Conservation (phyloP, 2,797 vertebrate genomes). For the Chelonia mydas region DNA sequence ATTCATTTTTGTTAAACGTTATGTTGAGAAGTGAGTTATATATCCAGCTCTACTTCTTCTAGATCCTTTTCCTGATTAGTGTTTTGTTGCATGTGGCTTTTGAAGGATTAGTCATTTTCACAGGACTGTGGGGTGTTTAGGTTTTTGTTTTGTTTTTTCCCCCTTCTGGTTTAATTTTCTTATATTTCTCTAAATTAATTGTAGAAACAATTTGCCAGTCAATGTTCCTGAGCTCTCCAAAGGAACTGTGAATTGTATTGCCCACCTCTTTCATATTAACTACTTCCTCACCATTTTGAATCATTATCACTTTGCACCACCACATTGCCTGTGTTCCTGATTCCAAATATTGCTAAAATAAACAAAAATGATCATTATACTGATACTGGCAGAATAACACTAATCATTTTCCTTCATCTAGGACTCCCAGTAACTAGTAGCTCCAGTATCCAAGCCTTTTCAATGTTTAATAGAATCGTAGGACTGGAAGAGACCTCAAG, state of each 20-base stretch:
- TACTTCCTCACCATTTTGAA: background rate
- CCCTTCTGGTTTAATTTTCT: background rate
- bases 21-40: background rate
- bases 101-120: background rate
- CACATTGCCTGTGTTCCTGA: background rate
- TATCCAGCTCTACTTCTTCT: background rate
- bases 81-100: background rate
- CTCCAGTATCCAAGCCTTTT: background rate
- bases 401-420: background rate
- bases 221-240: background rate
- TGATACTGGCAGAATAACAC: background rate
- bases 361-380: background rate
- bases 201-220: accelerated
- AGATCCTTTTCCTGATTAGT: background rate
- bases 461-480: background rate
- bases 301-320: background rate
- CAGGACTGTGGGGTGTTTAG: background rate
- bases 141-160: background rate
- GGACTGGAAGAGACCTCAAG: background rate
- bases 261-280: background rate
- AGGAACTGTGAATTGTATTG: background rate
- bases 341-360: background rate
- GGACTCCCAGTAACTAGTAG: background rate
- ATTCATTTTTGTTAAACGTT: background rate
- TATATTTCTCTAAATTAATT: background rate